Conservation (phyloP, 2,797 vertebrate species). For the Malurus splendens region DNA sequence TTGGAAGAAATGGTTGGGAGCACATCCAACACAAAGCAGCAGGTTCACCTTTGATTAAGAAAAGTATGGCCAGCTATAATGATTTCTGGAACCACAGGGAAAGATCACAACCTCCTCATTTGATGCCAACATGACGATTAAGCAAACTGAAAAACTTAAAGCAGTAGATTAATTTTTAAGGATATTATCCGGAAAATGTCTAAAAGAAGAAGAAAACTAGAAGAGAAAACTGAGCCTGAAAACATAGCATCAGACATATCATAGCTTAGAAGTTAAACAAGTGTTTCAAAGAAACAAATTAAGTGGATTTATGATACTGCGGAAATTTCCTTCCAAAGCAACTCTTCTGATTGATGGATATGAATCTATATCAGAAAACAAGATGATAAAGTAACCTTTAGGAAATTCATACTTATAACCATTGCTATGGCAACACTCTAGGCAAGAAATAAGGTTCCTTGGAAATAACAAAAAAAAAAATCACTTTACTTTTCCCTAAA, state of each 20-base stretch:
- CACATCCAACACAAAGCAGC: not conserved
- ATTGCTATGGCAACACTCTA: constrained; percentile 65
- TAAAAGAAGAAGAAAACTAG: not conserved
- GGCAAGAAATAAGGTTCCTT: constrained; percentile 21
- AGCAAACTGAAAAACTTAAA: not conserved
- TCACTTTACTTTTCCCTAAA: constrained; percentile 37
- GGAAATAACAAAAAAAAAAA: constrained; percentile 34
- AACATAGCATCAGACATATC: not conserved
- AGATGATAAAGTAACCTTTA: constrained; percentile 62
- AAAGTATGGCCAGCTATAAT: not conserved
- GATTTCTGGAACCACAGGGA: not conserved
- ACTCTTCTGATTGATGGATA: constrained; percentile 54
- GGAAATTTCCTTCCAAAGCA: constrained; percentile 41
- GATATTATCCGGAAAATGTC: not conserved
- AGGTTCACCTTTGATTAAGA: not conserved
- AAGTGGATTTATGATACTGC: constrained; percentile 25
- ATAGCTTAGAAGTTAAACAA: not conserved
- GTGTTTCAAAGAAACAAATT: constrained; percentile 28
- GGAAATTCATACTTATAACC: constrained; percentile 59
- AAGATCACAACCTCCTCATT: not conserved
- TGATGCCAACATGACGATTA: not conserved
- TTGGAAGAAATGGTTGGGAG: not conserved
- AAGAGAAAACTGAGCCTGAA: not conserved
- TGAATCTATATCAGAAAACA: constrained; percentile 52
- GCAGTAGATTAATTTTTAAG: not conserved